phyloP scores from a whole-genome alignment of 2,113 vertebrate genomes.

The Geothlypis trichas region DNA sequence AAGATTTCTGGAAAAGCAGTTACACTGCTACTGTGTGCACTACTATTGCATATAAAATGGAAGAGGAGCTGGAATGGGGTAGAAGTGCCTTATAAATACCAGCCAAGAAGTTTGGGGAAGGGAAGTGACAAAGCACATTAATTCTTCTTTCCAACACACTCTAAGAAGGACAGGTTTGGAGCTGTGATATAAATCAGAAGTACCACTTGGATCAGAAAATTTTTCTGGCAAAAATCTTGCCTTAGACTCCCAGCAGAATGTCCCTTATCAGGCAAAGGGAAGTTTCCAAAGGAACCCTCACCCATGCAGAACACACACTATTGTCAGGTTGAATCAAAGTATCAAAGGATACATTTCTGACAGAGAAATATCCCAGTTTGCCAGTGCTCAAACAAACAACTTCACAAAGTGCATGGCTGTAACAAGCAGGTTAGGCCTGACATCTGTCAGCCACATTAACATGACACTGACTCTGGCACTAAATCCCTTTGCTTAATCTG shows the following conservation, averaged over 20 bases:
- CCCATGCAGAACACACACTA: background rate
- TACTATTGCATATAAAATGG: background rate
- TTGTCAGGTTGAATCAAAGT: background rate
- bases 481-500: background rate
- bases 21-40: background rate
- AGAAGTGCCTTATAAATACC: background rate
- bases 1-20: background rate
- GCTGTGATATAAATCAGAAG: background rate
- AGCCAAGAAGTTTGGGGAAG: background rate
- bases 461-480: background rate
- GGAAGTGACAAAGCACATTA: background rate
- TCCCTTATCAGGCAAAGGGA: background rate
- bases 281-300: background rate
- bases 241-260: accelerated
- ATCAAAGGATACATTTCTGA: background rate
- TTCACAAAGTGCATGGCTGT: background rate
- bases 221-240: background rate
- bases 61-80: background rate
- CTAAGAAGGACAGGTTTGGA: background rate
- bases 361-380: background rate
- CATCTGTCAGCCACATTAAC: background rate
- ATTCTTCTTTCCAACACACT: background rate
- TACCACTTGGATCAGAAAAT: background rate
- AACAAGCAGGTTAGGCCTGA: background rate
- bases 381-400: background rate